phyloP scores from a whole-genome alignment of 2,888 invertebrate species.

The Aphidoletes aphidimyza region DNA sequence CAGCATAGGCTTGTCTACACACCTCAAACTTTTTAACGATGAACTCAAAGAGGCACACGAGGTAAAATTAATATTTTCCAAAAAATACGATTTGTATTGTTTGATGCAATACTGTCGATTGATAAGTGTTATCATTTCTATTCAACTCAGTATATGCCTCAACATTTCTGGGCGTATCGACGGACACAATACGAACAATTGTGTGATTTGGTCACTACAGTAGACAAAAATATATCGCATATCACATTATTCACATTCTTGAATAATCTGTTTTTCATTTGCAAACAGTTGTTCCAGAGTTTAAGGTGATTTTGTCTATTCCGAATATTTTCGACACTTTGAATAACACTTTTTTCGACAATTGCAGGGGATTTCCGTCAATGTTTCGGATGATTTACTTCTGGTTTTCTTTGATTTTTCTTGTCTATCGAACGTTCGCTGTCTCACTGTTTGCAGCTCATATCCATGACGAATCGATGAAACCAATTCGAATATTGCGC shows the following conservation, averaged over 20 bases:
- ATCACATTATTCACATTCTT: constrained; percentile 70
- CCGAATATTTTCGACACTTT: too few relatives aligned
- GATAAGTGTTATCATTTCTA: too few relatives aligned
- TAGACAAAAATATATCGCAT: constrained; percentile 68
- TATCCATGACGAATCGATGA: constrained; percentile 69
- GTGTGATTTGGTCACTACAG: constrained; percentile 67
- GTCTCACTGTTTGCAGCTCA: constrained; percentile 70
- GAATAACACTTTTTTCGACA: too few relatives aligned
- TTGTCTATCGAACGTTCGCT: constrained; percentile 69
- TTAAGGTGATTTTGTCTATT: constrained; percentile 63
- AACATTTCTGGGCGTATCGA: constrained; percentile 69
- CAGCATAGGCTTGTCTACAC: not conserved
- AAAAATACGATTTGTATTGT: too few relatives aligned
- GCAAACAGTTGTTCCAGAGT: constrained; percentile 70
- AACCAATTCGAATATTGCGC: constrained; percentile 64
- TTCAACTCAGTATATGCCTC: constrained; percentile 62
- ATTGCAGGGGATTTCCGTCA: constrained; percentile 63
- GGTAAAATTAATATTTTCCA: too few relatives aligned
- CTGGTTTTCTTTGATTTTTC: constrained; percentile 70
- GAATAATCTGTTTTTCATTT: constrained; percentile 72
- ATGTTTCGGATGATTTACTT: constrained; percentile 68
- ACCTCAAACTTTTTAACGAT: constrained; percentile 57
- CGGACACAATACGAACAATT: constrained; percentile 69
- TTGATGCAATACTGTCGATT: too few relatives aligned
- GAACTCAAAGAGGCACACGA: not conserved